Percentiles rank a stretch among this genome's conserved stretches.
These are phyloP conservation scores for Anas flavirostris DNA, from an alignment of 2,797 vertebrate species.

Conservation along the genomic window DNA sequence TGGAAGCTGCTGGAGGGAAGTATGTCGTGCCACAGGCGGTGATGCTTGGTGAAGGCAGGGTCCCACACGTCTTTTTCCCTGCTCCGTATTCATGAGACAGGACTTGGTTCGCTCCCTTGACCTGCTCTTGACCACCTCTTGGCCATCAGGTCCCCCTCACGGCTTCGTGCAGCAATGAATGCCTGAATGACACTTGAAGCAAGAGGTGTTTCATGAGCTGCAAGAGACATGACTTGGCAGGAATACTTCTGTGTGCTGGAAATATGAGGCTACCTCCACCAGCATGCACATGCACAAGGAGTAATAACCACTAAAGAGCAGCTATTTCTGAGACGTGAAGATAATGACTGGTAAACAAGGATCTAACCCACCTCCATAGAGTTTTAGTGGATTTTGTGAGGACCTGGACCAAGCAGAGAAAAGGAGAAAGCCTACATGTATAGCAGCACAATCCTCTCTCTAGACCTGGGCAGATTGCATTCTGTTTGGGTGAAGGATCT, in stretches of 20 bases:
- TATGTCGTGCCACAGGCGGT: fast-evolving
- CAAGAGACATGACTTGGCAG: not conserved
- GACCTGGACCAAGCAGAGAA: not conserved
- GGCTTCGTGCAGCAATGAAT: fast-evolving
- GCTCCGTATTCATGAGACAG: not conserved
- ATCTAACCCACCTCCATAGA: fast-evolving
- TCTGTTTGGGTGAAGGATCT: not conserved
- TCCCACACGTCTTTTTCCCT: not conserved
- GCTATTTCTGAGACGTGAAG: not conserved
- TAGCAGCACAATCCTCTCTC: not conserved
- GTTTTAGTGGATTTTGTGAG: not conserved
- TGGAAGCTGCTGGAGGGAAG: no score
- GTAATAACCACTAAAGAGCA: not conserved
- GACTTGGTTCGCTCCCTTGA: not conserved
- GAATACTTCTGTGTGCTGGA: fast-evolving
- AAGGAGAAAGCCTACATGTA: not conserved
- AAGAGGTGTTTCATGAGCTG: fast-evolving
- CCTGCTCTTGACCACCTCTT: not conserved
- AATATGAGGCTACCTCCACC: fast-evolving
- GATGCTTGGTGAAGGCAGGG: no score
- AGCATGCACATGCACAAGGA: not conserved
- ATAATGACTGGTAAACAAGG: not conserved
- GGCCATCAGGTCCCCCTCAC: not conserved
- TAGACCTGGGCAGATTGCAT: not conserved
- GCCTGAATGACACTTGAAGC: fast-evolving